phyloP scores from a whole-genome alignment of 2,888 invertebrate genomes.

The Papilio elwesi region DNA sequence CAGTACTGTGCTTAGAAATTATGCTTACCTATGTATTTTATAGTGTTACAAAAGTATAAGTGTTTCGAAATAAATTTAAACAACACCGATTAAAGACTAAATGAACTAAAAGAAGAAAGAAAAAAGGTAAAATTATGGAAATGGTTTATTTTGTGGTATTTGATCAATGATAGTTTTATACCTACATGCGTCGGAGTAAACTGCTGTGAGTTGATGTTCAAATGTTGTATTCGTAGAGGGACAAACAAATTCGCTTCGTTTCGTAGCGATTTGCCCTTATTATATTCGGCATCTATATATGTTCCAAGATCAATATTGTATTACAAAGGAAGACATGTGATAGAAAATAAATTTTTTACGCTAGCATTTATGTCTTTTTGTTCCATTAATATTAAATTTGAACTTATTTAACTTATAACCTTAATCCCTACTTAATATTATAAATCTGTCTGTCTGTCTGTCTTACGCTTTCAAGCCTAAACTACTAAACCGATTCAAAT shows the following conservation, averaged over 20 bases:
- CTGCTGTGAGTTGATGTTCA: not conserved
- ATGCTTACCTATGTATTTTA: slow-evolving; percentile 81
- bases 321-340: slow-evolving; percentile 82
- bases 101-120: not conserved
- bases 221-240: slow-evolving; percentile 8
- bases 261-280: slow-evolving; percentile 72
- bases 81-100: slow-evolving; percentile 3
- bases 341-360: slow-evolving; percentile 83
- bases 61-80: slow-evolving; percentile 59
- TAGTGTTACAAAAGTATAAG: slow-evolving; percentile 69
- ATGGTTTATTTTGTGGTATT: slow-evolving; percentile 11
- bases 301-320: slow-evolving; percentile 78
- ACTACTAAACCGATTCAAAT: too few species aligned
- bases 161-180: too few species aligned
- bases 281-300: slow-evolving; percentile 71
- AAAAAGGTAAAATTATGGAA: not conserved
- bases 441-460: too few species aligned
- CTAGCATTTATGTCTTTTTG: slow-evolving; percentile 61
- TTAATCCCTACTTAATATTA: not conserved
- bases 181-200: not conserved
- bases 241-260: slow-evolving; percentile 60
- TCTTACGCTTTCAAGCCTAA: too few species aligned
- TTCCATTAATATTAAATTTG: slow-evolving; percentile 21
- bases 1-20: slow-evolving; percentile 82
- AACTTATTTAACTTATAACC: not conserved